These are phyloP conservation scores for Cathartes aura DNA, from an alignment of 2,113 vertebrate genomes.

Conservation along the genomic window DNA sequence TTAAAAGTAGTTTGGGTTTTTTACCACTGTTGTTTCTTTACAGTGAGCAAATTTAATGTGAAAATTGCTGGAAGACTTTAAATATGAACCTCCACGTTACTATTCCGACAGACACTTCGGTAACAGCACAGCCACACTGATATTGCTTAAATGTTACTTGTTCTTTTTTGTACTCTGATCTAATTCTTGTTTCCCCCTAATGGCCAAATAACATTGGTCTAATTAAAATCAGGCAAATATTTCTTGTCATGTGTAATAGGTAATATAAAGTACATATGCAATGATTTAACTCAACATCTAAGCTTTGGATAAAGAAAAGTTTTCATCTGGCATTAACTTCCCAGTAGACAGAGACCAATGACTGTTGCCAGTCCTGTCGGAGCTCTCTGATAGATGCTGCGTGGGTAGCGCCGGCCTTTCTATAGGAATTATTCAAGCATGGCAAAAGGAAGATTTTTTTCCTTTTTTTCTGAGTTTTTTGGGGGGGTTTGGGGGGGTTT, in stretches of 20 bases:
- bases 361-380: neutral
- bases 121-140: neutral
- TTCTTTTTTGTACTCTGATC: neutral
- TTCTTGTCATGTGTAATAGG: slow-evolving; percentile 70
- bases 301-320: slow-evolving; percentile 33
- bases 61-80: neutral
- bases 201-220: slow-evolving; percentile 12
- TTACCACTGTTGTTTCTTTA: neutral
- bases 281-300: slow-evolving; percentile 55
- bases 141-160: neutral
- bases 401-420: neutral
- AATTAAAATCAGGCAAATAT: slow-evolving; percentile 74
- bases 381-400: neutral
- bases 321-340: slow-evolving; percentile 46
- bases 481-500: too few relatives aligned
- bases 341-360: neutral
- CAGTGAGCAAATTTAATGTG: neutral
- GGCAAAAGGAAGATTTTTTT: neutral
- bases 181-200: slow-evolving; percentile 7
- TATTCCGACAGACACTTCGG: neutral
- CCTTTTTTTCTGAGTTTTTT: neutral
- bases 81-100: neutral
- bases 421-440: neutral
- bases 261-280: slow-evolving; percentile 58
- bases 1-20: neutral